Percentiles rank a stretch among this genome's conserved stretches.
These are phyloP conservation scores for Nipponia nippon DNA, from an alignment of 2,113 vertebrate genomes.

Conservation along the genomic window DNA sequence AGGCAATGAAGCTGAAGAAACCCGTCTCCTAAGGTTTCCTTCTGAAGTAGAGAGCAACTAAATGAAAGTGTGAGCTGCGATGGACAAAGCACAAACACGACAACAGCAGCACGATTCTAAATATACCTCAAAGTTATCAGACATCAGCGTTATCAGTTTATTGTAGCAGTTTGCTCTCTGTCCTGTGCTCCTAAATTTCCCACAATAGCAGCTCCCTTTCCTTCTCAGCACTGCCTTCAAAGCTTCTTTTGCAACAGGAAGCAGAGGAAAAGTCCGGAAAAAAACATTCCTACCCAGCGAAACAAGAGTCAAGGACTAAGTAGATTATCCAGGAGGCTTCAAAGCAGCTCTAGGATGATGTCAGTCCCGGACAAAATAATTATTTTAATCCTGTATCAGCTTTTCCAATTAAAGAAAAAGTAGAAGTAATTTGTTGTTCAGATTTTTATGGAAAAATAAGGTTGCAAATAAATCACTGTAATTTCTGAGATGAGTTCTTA, in stretches of 20 bases:
- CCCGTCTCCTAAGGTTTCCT: neutral
- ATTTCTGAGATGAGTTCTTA: neutral
- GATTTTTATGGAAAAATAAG: neutral
- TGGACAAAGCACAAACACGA: neutral
- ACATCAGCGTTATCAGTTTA: neutral
- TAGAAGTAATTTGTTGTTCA: neutral
- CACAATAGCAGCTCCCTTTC: neutral
- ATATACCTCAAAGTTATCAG: neutral
- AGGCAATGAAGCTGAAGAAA: constrained; percentile 23
- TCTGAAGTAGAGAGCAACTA: neutral
- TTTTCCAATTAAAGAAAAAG: neutral
- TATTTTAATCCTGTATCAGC: neutral
- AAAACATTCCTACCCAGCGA: neutral
- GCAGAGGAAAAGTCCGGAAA: neutral
- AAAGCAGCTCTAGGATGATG: neutral
- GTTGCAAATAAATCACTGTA: neutral
- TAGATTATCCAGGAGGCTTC: neutral
- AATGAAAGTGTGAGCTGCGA: neutral
- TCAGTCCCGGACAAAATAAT: neutral
- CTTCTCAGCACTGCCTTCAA: neutral
- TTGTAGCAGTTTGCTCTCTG: neutral
- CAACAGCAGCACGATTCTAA: neutral
- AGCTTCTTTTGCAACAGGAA: neutral
- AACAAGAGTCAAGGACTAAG: neutral
- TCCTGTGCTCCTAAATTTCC: neutral